Evolutionary conservation across 2,113 vertebrate species (phyloP).

Genomic region (Campylorhamphus procurvoides): DNA sequence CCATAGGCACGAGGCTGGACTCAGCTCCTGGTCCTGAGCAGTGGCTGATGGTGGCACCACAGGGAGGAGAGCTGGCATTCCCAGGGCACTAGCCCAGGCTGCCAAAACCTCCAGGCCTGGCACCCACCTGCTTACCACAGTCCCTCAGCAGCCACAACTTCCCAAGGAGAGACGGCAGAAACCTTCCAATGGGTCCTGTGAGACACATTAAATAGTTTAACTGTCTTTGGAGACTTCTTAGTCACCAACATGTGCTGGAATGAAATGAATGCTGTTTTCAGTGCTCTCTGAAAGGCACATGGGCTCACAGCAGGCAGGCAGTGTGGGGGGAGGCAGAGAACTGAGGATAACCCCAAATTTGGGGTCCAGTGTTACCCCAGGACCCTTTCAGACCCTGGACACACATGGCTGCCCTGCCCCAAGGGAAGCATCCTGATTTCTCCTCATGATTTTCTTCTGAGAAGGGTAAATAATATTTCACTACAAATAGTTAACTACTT

Average conservation of each 20-base stretch:
- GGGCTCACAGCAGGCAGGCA: background rate
- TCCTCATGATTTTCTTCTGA: background rate
- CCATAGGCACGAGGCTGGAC: fast-evolving
- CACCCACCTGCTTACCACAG: fast-evolving
- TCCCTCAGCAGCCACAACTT: background rate
- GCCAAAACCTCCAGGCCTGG: background rate
- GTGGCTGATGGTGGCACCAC: background rate
- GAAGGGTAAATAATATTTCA: background rate
- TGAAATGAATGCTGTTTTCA: background rate
- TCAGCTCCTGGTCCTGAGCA: background rate
- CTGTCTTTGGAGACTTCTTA: background rate
- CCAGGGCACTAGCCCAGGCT: background rate
- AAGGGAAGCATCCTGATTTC: background rate
- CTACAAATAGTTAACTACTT: background rate
- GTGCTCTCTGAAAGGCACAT: background rate
- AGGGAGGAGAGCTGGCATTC: background rate
- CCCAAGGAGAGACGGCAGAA: background rate
- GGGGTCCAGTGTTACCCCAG: background rate
- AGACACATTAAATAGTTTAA: background rate
- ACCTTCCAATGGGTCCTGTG: background rate
- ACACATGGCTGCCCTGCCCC: background rate
- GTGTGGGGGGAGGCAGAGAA: background rate
- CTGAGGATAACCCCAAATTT: background rate
- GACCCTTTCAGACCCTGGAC: background rate
- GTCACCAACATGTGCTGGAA: background rate